Base-by-base conservation (phyloP, 2,888 invertebrate species). In the Onchidella celtica region DNA sequence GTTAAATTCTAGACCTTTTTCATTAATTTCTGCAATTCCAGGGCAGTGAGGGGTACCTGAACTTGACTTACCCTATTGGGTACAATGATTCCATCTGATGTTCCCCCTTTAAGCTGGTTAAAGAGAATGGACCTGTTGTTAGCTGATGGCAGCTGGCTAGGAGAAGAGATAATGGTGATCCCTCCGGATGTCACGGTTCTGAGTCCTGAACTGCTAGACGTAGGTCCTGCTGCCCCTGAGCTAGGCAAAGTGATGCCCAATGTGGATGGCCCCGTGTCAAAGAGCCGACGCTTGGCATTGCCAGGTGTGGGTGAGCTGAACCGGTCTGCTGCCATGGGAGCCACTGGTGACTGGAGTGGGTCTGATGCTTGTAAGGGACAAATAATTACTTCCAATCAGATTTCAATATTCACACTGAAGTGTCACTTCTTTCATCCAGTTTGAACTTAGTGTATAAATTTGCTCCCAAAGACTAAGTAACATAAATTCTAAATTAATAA, bases 261-360 rank as follows among this genome's bases (percentile, higher is more conserved):
- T 4, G 27, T 29, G 9, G 66, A 14, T 1, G 75, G 76, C 0
- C 70, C 84, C 34, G 78, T 83, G 55, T 82, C 86, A 85, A 94
- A 94, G 36, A 94, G 88, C 29, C 92, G 90, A 34, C 94, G 89
- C 84, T 93, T 92, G 59, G 93, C 93, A 81, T 87, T 91, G 17
- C 93, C 91, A 34, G 92, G 90, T 3, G 90, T 89, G 0, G 92
- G 92, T 3, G 92, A 87, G 90, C 88, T 90, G 83, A 92, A 92
- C 24, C 91, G 84, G 82, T 92, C 92, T 3, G 90, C 87, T 11
- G 90, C 90, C 4, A 91, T 89, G 0, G 90, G 89, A 4, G 88
- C 90, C 0, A 90, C 88, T 0, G 92, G 92, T 0, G 92, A 92
- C 79, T 86, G 86, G n/a, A 88, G 80, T 0, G 88, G 88, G 77